These are phyloP conservation scores for Tachina fera DNA, from an alignment of 2,888 invertebrate species.

Conservation along the genomic window DNA sequence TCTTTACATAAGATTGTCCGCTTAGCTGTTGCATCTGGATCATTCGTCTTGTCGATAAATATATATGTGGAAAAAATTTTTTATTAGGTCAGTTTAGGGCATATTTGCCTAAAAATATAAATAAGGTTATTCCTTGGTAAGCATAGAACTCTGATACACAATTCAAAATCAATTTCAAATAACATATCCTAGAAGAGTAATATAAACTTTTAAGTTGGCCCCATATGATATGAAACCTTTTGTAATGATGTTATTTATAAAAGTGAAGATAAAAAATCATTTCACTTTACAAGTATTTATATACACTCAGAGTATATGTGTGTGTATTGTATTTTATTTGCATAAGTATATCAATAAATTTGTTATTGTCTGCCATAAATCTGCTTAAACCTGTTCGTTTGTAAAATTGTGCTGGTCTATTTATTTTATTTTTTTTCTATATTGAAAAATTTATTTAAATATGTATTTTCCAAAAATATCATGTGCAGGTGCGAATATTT, in stretches of 20 bases:
- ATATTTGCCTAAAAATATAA: too few relatives aligned
- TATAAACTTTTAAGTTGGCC: too few relatives aligned
- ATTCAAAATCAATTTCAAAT: too few relatives aligned
- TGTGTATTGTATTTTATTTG: neutral
- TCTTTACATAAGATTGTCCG: too few relatives aligned
- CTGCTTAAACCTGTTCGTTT: constrained; percentile 43
- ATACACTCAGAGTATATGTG: neutral
- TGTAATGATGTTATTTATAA: too few relatives aligned
- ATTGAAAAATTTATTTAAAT: constrained; percentile 8
- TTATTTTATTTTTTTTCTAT: neutral
- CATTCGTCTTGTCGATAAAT: too few relatives aligned
- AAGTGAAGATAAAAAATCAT: too few relatives aligned
- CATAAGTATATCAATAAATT: neutral
- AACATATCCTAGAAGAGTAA: too few relatives aligned
- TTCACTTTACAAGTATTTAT: neutral
- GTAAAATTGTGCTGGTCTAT: constrained; percentile 21
- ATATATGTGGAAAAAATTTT: neutral
- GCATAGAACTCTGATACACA: too few relatives aligned
- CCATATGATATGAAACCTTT: too few relatives aligned
- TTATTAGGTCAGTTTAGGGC: neutral
- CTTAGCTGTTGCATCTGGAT: too few relatives aligned
- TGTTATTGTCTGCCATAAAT: constrained; percentile 29
- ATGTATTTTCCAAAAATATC: constrained; percentile 19
- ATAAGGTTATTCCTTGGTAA: too few relatives aligned
- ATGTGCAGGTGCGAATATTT: constrained; percentile 40